Conservation (phyloP, 2,797 vertebrate genomes). For the Tiaroga cobitis region DNA sequence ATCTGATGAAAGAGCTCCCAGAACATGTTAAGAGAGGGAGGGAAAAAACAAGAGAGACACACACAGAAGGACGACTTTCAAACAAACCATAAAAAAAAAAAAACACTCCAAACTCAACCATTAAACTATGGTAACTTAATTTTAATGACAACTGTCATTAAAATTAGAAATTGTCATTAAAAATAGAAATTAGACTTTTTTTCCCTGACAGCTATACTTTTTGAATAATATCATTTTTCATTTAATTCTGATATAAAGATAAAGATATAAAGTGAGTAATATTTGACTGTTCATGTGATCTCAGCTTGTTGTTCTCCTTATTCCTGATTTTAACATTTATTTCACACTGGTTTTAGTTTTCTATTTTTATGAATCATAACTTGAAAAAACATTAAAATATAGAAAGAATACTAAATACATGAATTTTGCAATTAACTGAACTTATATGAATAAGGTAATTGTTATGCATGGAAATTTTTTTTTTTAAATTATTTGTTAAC, state of each 20-base stretch:
- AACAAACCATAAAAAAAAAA: not conserved
- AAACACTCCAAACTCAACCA: not conserved
- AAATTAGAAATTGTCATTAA: not conserved
- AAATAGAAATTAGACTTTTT: not conserved
- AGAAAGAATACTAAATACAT: not conserved
- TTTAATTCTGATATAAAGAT: too few species aligned
- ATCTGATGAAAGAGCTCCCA: conserved; percentile 3
- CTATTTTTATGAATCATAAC: not conserved
- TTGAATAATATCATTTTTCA: too few species aligned
- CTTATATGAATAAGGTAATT: too few species aligned
- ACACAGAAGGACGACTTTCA: not conserved
- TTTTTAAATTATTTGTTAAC: too few species aligned
- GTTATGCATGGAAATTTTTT: too few species aligned
- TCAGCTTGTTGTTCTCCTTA: too few species aligned
- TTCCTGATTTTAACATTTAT: too few species aligned
- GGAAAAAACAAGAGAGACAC: not conserved
- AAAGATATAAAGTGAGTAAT: too few species aligned
- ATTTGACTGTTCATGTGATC: too few species aligned
- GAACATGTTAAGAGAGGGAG: not conserved
- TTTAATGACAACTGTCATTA: not conserved
- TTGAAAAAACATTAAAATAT: not conserved
- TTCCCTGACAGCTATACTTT: too few species aligned
- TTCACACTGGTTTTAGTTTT: not conserved
- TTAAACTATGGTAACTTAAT: too few species aligned
- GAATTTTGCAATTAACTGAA: not conserved